Conservation (phyloP, 53 echinoderm and acorn worm genomes). For the Luidia sarsii region DNA sequence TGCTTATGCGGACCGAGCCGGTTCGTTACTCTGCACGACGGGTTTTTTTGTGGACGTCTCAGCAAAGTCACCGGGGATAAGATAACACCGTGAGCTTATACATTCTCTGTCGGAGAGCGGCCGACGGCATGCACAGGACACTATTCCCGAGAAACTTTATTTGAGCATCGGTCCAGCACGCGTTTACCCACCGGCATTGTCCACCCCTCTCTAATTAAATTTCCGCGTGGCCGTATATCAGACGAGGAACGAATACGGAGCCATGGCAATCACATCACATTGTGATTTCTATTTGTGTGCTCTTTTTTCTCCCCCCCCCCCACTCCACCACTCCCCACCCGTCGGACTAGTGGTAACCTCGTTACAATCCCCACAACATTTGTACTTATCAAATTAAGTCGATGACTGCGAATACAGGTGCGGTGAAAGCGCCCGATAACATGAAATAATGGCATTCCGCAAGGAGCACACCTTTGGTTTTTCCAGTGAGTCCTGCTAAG, state of each 20-base stretch:
- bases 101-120: slow-evolving; percentile 14
- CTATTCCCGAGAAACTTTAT: slow-evolving; percentile 30
- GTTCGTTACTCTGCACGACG: too few relatives aligned
- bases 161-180: slow-evolving; percentile 4
- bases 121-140: background rate
- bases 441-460: too few relatives aligned
- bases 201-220: slow-evolving; percentile 43
- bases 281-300: slow-evolving; percentile 1
- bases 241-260: slow-evolving; percentile 23
- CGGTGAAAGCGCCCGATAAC: too few relatives aligned
- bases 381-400: slow-evolving; percentile 11
- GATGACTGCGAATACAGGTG: too few relatives aligned
- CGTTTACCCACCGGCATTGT: slow-evolving; percentile 6
- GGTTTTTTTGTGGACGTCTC: too few relatives aligned
- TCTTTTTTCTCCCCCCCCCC: too few relatives aligned
- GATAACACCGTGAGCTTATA: too few relatives aligned
- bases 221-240: slow-evolving; percentile 1
- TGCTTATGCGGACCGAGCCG: too few relatives aligned
- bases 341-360: slow-evolving; percentile 4
- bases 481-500: too few relatives aligned
- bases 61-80: too few relatives aligned
- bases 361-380: slow-evolving; percentile 21
- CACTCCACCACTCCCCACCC: too few relatives aligned
- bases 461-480: too few relatives aligned
- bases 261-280: slow-evolving; percentile 30